Evolutionary conservation across 1,140 invertebrate genomes (phyloP).

Genomic region (Drosophila lacteicornis): DNA sequence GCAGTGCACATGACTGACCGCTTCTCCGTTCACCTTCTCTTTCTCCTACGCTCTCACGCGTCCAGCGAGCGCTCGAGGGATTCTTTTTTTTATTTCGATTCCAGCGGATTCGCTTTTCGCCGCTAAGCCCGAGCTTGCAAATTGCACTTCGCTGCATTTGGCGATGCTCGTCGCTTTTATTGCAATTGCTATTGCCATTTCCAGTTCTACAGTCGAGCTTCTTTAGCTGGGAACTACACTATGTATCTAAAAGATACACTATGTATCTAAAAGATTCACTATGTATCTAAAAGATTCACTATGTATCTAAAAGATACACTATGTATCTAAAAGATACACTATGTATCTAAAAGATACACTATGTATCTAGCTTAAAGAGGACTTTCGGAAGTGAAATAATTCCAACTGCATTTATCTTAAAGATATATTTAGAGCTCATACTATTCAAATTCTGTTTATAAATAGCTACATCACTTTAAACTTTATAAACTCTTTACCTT

Average conservation of each 20-base stretch:
- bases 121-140: constrained; percentile 30
- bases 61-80: constrained; percentile 23
- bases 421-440: too few species aligned
- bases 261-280: neutral
- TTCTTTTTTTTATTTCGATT: neutral
- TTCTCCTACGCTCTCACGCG: constrained; percentile 28
- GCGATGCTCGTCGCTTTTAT: constrained; percentile 31
- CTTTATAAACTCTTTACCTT: too few species aligned
- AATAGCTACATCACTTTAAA: too few species aligned
- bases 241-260: neutral
- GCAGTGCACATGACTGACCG: constrained; percentile 44
- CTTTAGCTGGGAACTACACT: neutral
- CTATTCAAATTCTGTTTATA: too few species aligned
- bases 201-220: constrained; percentile 12
- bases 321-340: neutral
- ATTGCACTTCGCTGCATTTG: constrained; percentile 38
- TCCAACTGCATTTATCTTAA: too few species aligned
- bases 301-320: neutral
- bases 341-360: neutral
- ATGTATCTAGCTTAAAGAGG: too few species aligned
- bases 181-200: constrained; percentile 4
- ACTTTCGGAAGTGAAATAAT: too few species aligned
- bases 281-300: neutral
- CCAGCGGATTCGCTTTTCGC: constrained; percentile 14
- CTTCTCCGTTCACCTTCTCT: constrained; percentile 22